A percentile compares a stretch with the other conserved stretches of the same genome.
Evolutionary conservation across 2,113 vertebrate genomes (phyloP).

Genomic region (Polyodon spathula): DNA sequence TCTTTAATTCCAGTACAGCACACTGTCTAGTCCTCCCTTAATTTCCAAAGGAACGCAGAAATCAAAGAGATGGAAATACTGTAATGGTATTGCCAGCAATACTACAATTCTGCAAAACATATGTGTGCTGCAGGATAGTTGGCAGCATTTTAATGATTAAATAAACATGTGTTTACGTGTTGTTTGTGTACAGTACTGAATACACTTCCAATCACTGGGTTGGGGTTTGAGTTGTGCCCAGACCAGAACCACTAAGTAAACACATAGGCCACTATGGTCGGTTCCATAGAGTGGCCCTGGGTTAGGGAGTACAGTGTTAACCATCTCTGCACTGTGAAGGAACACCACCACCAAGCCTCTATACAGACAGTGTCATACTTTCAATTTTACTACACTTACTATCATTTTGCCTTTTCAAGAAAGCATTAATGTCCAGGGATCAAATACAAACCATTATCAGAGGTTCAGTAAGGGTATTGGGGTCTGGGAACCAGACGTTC

Average conservation of each 20-base stretch:
- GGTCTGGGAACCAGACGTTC: too few relatives aligned
- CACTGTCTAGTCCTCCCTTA: too few relatives aligned
- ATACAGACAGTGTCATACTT: too few relatives aligned
- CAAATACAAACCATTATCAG: too few relatives aligned
- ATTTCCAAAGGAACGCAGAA: too few relatives aligned
- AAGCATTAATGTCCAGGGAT: too few relatives aligned
- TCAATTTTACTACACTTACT: too few relatives aligned
- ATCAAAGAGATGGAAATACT: too few relatives aligned
- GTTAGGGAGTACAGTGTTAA: conserved; percentile 1
- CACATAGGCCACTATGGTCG: background rate
- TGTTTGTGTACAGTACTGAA: background rate
- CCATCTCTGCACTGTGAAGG: background rate
- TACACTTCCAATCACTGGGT: background rate
- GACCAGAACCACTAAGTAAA: background rate
- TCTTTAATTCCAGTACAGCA: too few relatives aligned
- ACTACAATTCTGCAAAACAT: background rate
- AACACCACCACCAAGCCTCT: background rate
- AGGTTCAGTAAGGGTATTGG: too few relatives aligned
- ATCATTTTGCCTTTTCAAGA: too few relatives aligned
- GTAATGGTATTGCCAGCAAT: background rate
- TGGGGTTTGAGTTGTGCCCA: background rate
- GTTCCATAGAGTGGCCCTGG: background rate
- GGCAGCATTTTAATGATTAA: background rate
- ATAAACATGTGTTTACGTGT: background rate
- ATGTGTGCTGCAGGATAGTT: background rate